Base-by-base conservation (phyloP, 2,113 vertebrate genomes). In the Aythya baeri region DNA sequence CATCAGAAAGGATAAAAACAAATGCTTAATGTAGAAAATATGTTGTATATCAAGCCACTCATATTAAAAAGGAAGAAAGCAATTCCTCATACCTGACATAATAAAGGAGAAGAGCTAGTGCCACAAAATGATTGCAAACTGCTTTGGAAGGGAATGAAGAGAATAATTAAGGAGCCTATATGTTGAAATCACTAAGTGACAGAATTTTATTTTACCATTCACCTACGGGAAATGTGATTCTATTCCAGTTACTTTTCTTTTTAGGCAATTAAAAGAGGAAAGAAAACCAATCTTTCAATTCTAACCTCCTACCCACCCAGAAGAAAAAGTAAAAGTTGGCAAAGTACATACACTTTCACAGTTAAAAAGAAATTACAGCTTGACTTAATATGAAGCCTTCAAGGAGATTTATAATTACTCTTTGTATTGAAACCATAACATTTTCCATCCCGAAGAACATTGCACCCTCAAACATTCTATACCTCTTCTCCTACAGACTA, bases 401-500 rank as follows among this genome's bases (percentile, higher is more conserved):
- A 71, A 88, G 72, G 62, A 95, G 73, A 95, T 92, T 89, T 95
- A 89, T 82, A 88, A 94, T 94, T 97, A 93, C 67, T 85, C 79
- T 77, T 81, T 2, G 3, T 87, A 83, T 85, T 93, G 79, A 93
- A 96, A 71, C 58, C 2, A 1, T 55, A 86, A 49, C 34, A 7
- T 83, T 92, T 89, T 87, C 84, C 55, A 86, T 41, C 27, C 66
- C 68, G 34, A 73, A 76, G 59, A 94, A 85, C 41, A 58, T 8
- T 83, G 49, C 43, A 72, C 62, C 61, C 61, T 91, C 67, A 83
- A 91, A 91, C 7, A 36, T n/a, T 79, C 71, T 32, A 41, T 32
- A 49, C 58, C 58, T 83, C 49, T 84, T 92, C 68, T 91, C 68
- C 63, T 79, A 74, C 25, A 74, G 83, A 83, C 61, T 26, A 77